Conservation (phyloP, 2,113 vertebrate genomes). For the Protobothrops mucrosquamatus region DNA sequence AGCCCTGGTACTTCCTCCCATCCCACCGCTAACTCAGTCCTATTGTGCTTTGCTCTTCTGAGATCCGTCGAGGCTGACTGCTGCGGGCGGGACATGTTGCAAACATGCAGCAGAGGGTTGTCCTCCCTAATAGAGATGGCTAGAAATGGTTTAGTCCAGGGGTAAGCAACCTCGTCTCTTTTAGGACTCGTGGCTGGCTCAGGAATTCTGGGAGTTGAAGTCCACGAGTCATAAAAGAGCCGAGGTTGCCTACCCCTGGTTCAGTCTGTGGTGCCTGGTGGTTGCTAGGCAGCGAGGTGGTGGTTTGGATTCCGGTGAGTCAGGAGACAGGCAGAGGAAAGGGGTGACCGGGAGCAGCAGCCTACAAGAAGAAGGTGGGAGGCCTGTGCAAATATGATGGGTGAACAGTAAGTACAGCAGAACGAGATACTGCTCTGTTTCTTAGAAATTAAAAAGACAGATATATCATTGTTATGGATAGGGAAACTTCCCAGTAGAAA, state of each 20-base stretch:
- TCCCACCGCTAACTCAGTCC: not conserved
- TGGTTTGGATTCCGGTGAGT: not conserved
- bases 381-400: not conserved
- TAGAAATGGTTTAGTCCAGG: not conserved
- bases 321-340: not conserved
- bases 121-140: fast-evolving
- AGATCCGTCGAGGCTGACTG: not conserved
- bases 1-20: not conserved
- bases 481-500: not conserved
- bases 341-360: not conserved
- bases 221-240: too few relatives aligned
- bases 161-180: too few relatives aligned
- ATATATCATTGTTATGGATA: not conserved
- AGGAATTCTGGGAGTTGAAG: too few relatives aligned
- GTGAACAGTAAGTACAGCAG: not conserved
- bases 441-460: not conserved
- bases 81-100: not conserved
- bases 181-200: too few relatives aligned
- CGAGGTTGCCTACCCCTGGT: too few relatives aligned
- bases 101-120: not conserved
- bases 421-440: not conserved
- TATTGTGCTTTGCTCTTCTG: not conserved
- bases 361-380: not conserved
- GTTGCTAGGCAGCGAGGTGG: constrained; percentile 18
- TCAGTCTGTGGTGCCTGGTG: not conserved